Evolutionary conservation across 1,140 invertebrate species (phyloP).

Genomic region (Drosophila orena): DNA sequence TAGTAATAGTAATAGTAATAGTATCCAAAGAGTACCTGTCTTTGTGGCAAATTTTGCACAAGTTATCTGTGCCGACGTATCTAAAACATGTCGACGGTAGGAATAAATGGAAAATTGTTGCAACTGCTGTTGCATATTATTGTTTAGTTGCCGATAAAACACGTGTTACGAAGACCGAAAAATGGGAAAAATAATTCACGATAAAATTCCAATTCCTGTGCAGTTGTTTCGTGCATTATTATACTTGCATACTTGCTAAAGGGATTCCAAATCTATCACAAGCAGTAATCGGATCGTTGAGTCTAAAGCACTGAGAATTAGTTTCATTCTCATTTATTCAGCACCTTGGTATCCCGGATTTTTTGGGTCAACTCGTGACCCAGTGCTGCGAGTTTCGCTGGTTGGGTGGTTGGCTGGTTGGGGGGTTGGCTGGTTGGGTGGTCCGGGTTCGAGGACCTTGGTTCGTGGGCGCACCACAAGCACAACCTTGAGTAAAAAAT

Average conservation of each 20-base stretch:
- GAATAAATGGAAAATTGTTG: constrained; percentile 72
- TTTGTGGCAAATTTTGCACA: no score
- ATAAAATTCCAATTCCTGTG: constrained; percentile 36
- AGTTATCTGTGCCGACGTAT: constrained; percentile 12
- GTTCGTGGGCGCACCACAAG: constrained; percentile 23
- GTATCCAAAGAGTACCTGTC: not conserved
- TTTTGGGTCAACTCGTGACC: constrained; percentile 49
- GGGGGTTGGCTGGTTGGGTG: no score
- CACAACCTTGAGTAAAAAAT: constrained; percentile 79
- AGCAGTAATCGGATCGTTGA: no score
- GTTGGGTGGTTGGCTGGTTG: no score
- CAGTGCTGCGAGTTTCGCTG: constrained; percentile 7
- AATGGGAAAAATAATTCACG: not conserved
- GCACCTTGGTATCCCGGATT: not conserved
- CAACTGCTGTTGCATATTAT: constrained; percentile 55
- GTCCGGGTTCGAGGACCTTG: constrained; percentile 11
- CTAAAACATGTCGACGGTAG: constrained; percentile 32
- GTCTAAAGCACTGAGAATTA: not conserved
- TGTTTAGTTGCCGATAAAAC: constrained; percentile 54
- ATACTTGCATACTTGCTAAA: no score
- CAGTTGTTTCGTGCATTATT: not conserved
- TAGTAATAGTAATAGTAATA: no score
- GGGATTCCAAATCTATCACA: no score
- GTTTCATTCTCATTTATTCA: not conserved
- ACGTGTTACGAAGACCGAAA: constrained; percentile 33